Base-by-base conservation (phyloP, 2,888 invertebrate genomes). In the Gastrophysa polygoni region DNA sequence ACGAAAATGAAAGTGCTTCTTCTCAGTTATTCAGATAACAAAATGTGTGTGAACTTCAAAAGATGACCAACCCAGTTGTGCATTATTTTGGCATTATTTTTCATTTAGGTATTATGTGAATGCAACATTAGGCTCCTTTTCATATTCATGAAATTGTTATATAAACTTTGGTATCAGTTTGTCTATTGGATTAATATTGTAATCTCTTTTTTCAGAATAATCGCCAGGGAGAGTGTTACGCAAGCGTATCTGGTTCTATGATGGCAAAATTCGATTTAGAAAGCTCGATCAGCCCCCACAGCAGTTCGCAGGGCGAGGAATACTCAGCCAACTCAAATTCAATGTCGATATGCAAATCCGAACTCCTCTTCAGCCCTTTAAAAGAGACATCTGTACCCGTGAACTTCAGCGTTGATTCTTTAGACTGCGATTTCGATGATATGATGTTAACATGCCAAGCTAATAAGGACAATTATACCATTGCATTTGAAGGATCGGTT, bases 401-500 rank as follows among this genome's bases (percentile, higher is more conserved):
- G 61, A 91, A 91, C 80, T 92, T 91, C 82, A 95, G 95, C 75
- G 93, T 95, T 66, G 95, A 96, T 80, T 95, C 95, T 69, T 85
- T 96, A 73, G 95, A 96, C 82, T 92, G 93, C 82, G 93, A 93
- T 79, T 86, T 89, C 72, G 90, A 91, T 76, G 93, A 94, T 77
- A 91, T 95, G 78, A 90, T 95, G 81, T 86, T 95, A 70, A 95
- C 95, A 67, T 96, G 95, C 81, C 92, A 92, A 82, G 91, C 93
- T 66, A 94, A 95, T 81, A 95, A 95, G 84, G 92, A 95, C 82
- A 96, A 96, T 84, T 96, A 96, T 80, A 96, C 95, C 68, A 95
- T 96, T 77, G 95, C 95, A 71, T 96, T 96, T 76, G 95, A 95
- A 84, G 95, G 94, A 77, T 92, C 92, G 75, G 85, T 90, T 73